Evolutionary conservation across 2,888 invertebrate species (phyloP).

Genomic region (Ditula angustiorana): DNA sequence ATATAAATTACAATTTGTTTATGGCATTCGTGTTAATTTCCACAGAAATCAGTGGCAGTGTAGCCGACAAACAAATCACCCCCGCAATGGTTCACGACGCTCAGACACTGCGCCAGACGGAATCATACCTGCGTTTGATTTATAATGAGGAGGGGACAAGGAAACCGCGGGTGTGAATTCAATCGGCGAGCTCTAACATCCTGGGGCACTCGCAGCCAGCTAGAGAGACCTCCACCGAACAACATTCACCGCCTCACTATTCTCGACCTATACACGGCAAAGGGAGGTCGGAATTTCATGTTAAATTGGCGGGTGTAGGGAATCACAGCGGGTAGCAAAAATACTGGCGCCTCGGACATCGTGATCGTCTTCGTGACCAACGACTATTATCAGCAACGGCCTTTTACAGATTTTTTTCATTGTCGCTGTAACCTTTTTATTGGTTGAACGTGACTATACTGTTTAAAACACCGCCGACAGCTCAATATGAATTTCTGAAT

Average conservation of each 20-base stretch:
- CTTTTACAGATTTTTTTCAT: constrained; percentile 73
- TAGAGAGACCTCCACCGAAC: constrained; percentile 54
- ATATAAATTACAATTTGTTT: constrained; percentile 17
- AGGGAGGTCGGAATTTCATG: constrained; percentile 50
- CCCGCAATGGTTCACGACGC: constrained; percentile 51
- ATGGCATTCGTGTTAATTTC: constrained; percentile 18
- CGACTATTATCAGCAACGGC: constrained; percentile 72
- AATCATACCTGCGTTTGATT: constrained; percentile 82
- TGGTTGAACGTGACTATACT: constrained; percentile 69
- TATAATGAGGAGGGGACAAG: constrained; percentile 79
- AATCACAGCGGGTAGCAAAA: constrained; percentile 75
- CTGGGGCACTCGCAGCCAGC: constrained; percentile 60
- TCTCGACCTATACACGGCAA: constrained; percentile 36
- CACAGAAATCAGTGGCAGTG: constrained; percentile 33
- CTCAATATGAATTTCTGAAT: constrained; percentile 69
- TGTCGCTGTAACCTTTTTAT: constrained; percentile 60
- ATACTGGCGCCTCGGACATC: constrained; percentile 76
- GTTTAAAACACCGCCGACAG: constrained; percentile 68
- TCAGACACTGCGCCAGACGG: constrained; percentile 75
- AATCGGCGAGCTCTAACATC: constrained; percentile 69
- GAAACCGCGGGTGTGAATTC: constrained; percentile 76
- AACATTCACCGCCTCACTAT: constrained; percentile 43
- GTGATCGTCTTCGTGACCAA: constrained; percentile 76
- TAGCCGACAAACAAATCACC: constrained; percentile 42
- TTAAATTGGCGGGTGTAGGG: constrained; percentile 62